These are phyloP conservation scores for Agrochola litura DNA, from an alignment of 2,888 invertebrate genomes.

Conservation along the genomic window DNA sequence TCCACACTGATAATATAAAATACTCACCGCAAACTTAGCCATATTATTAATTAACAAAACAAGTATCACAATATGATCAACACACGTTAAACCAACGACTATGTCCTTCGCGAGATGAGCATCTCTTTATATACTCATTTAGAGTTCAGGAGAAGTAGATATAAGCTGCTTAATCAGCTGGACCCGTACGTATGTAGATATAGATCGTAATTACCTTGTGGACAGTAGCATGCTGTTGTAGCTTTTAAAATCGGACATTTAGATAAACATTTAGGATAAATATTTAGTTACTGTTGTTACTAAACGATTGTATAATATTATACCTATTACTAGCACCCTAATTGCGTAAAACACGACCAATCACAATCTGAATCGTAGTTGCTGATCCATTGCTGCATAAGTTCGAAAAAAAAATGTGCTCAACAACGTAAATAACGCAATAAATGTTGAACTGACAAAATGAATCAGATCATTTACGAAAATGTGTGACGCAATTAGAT, in stretches of 20 bases:
- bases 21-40: slow-evolving; percentile 57
- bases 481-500: no score
- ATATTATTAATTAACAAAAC: slow-evolving; percentile 29
- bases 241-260: slow-evolving; percentile 5
- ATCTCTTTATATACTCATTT: slow-evolving; percentile 55
- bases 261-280: background rate
- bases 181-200: slow-evolving; percentile 17
- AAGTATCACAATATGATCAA: slow-evolving; percentile 35
- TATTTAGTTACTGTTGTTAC: background rate
- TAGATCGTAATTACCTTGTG: slow-evolving; percentile 24
- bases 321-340: no score
- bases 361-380: no score
- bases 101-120: slow-evolving; percentile 27
- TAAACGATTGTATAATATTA: no score
- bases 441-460: no score
- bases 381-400: no score
- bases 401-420: no score
- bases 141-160: slow-evolving; percentile 18
- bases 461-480: no score
- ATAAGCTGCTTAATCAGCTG: background rate
- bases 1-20: background rate
- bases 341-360: no score
- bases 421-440: no score
- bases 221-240: slow-evolving; percentile 11
- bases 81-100: slow-evolving; percentile 36